These are phyloP conservation scores for Amblyraja radiata DNA, from an alignment of 2,797 vertebrate species.

Conservation along the genomic window DNA sequence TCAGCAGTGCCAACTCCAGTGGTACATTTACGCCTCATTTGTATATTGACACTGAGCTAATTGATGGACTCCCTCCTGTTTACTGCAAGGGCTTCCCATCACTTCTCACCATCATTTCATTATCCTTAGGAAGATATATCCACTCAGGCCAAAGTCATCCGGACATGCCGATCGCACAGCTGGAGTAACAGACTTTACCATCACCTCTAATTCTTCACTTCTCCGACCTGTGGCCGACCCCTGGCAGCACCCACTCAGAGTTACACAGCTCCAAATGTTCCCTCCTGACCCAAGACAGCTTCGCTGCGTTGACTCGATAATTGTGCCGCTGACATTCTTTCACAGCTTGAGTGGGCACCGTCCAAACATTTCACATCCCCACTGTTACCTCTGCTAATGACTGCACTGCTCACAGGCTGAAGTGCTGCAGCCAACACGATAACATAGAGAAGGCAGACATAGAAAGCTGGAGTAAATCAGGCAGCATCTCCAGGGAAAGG, in stretches of 20 bases:
- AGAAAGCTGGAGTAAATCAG: no score
- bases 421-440: background rate
- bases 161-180: background rate
- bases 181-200: background rate
- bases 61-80: background rate
- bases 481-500: no score
- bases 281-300: background rate
- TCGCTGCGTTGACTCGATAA: background rate
- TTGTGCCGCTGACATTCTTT: background rate
- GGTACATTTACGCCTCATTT: background rate
- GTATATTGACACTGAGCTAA: background rate
- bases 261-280: background rate
- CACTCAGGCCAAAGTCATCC: background rate
- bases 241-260: no score
- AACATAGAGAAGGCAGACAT: no score
- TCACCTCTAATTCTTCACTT: background rate
- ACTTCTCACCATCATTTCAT: background rate
- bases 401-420: background rate
- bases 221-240: background rate
- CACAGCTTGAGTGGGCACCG: background rate
- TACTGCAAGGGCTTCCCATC: background rate
- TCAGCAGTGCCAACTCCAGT: background rate
- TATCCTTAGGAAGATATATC: no score
- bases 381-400: background rate
- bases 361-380: background rate